Conservation (phyloP, 1,140 invertebrate genomes). For the Drosophila bipectinata region DNA sequence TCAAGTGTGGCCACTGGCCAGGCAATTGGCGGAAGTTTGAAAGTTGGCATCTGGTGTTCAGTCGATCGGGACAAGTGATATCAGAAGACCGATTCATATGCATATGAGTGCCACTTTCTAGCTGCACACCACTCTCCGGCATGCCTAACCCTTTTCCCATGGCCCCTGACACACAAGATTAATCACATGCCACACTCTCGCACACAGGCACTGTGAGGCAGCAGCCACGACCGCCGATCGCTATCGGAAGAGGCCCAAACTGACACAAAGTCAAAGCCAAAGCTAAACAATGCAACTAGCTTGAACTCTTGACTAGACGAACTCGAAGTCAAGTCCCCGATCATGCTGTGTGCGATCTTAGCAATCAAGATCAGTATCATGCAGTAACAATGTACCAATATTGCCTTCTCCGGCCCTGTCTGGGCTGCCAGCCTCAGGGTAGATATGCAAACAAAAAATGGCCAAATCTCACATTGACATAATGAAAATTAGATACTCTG, state of each 20-base stretch:
- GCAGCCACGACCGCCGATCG: constrained; percentile 66
- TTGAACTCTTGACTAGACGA: constrained; percentile 64
- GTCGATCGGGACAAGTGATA: constrained; percentile 48
- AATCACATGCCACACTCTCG: constrained; percentile 50
- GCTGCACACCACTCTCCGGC: constrained; percentile 22
- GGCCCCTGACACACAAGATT: constrained; percentile 62
- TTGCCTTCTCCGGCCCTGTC: constrained; percentile 49
- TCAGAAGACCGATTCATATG: constrained; percentile 19
- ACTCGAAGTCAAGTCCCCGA: constrained; percentile 29
- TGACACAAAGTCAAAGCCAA: constrained; percentile 79
- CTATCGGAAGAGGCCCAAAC: constrained; percentile 56
- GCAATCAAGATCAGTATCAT: constrained; percentile 78
- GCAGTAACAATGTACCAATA: constrained; percentile 78
- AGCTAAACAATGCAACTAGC: constrained; percentile 75
- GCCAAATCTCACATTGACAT: not conserved
- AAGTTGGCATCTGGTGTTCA: constrained; percentile 56
- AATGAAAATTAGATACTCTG: constrained; percentile 49
- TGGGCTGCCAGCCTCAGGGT: constrained; percentile 33
- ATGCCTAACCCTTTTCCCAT: constrained; percentile 59
- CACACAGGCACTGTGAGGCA: constrained; percentile 33
- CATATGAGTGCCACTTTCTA: constrained; percentile 76
- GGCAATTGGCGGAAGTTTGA: constrained; percentile 34
- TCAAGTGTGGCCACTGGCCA: constrained; percentile 50
- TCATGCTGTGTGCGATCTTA: constrained; percentile 77
- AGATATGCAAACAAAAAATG: constrained; percentile 31